Conservation (phyloP, 2,797 vertebrate species). For the Pangasius larnaudii region DNA sequence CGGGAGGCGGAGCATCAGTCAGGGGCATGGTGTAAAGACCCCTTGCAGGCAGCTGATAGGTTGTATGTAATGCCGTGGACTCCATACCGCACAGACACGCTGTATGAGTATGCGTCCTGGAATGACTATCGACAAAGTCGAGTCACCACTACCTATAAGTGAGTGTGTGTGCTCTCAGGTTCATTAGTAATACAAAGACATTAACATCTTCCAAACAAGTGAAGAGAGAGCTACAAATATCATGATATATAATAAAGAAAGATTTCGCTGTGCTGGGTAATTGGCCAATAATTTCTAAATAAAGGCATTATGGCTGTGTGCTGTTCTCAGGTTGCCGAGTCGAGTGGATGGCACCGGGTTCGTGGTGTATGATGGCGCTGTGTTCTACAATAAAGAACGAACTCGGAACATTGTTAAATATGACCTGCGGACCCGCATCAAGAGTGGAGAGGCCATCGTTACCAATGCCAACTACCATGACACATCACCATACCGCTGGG, state of each 20-base stretch:
- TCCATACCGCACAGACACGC: conserved; percentile 89
- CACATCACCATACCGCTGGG: conserved; percentile 93
- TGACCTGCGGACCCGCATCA: conserved; percentile 87
- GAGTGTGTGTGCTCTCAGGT: conserved; percentile 54
- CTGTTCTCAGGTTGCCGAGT: conserved; percentile 80
- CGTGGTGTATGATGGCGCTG: conserved; percentile 92
- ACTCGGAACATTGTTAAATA: conserved; percentile 93
- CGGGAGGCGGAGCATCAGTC: conserved; percentile 91
- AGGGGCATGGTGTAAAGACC: conserved; percentile 94
- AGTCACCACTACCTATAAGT: conserved; percentile 90
- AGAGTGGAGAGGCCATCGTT: conserved; percentile 88
- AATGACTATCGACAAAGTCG: conserved; percentile 86
- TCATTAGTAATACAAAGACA: background rate
- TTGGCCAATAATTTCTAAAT: no score
- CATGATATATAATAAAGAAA: background rate
- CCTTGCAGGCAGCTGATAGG: conserved; percentile 89
- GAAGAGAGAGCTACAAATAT: no score
- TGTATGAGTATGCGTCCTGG: conserved; percentile 92
- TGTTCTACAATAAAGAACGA: conserved; percentile 95
- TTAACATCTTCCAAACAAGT: background rate
- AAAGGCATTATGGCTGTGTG: background rate
- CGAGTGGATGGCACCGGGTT: conserved; percentile 93
- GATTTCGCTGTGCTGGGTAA: background rate
- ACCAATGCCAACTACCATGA: conserved; percentile 93
- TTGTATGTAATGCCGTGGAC: conserved; percentile 96